Conservation (phyloP, 2,797 vertebrate species). For the Sebastes aleutianus region DNA sequence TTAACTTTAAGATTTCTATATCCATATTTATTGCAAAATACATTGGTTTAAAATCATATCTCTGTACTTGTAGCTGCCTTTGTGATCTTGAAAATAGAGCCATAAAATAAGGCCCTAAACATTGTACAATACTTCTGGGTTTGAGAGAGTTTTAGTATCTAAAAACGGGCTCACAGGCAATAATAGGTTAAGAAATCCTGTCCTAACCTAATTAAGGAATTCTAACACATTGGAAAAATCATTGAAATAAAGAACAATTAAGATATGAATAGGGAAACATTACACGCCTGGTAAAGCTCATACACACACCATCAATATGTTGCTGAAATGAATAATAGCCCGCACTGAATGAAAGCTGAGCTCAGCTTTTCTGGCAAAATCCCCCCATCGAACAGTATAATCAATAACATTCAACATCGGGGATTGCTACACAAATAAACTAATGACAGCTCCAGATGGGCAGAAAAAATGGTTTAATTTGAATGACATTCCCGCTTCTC, state of each 20-base stretch:
- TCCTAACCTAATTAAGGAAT: neutral
- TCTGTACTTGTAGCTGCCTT: neutral
- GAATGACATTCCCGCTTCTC: conserved; percentile 16
- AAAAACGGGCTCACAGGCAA: neutral
- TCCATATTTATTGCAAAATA: neutral
- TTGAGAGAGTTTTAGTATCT: neutral
- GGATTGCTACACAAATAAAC: conserved; percentile 67
- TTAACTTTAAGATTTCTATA: too few species aligned
- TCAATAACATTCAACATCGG: conserved; percentile 71
- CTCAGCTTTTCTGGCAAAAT: conserved; percentile 67
- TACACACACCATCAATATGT: conserved; percentile 40
- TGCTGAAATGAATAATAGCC: conserved; percentile 65
- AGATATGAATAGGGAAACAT: conserved; percentile 15
- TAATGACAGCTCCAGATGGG: conserved; percentile 59
- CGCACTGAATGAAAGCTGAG: conserved; percentile 54
- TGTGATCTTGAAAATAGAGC: neutral
- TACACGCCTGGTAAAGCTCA: conserved; percentile 3
- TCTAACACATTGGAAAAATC: neutral
- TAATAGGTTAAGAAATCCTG: neutral
- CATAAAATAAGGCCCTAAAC: neutral
- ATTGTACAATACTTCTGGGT: neutral
- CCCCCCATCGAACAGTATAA: conserved; percentile 54
- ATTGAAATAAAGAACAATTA: conserved; percentile 14
- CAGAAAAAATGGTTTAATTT: conserved; percentile 62
- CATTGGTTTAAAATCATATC: neutral